Percentiles rank a stretch among this genome's conserved stretches.
Conservation (phyloP, 2,113 vertebrate genomes). For the Eonycteris spelaea region DNA sequence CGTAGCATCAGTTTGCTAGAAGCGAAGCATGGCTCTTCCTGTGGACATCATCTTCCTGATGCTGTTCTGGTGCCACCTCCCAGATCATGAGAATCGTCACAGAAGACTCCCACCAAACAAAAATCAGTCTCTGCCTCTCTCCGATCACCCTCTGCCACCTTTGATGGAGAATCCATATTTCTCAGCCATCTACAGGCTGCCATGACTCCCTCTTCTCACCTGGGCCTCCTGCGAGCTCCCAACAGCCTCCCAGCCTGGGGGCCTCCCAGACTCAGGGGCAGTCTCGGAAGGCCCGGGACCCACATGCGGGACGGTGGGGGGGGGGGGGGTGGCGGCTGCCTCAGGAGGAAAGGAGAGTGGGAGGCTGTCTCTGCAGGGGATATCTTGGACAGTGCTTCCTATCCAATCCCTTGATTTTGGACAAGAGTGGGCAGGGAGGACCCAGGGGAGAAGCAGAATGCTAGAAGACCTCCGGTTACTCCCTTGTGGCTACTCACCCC, state of each 20-base stretch:
- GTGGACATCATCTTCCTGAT: not conserved
- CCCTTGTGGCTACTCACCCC: not conserved
- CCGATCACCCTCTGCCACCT: not conserved
- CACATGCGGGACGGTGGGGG: not conserved
- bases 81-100: not conserved
- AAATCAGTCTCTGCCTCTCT: not conserved
- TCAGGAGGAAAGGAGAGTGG: not conserved
- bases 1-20: not conserved
- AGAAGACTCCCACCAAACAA: not conserved
- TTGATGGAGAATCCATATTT: not conserved
- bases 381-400: not conserved
- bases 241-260: not conserved
- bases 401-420: not conserved
- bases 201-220: too few relatives aligned
- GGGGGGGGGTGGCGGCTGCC: not conserved
- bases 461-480: not conserved
- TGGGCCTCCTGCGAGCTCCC: not conserved
- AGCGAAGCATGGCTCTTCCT: not conserved
- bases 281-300: too few relatives aligned
- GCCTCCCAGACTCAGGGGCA: not conserved
- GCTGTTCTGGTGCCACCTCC: not conserved
- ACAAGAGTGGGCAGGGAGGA: not conserved
- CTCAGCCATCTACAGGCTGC: not conserved
- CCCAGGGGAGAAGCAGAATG: not conserved
- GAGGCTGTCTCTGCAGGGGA: not conserved